phyloP scores from a whole-genome alignment of 2,113 vertebrate species.

The Prolemur simus region DNA sequence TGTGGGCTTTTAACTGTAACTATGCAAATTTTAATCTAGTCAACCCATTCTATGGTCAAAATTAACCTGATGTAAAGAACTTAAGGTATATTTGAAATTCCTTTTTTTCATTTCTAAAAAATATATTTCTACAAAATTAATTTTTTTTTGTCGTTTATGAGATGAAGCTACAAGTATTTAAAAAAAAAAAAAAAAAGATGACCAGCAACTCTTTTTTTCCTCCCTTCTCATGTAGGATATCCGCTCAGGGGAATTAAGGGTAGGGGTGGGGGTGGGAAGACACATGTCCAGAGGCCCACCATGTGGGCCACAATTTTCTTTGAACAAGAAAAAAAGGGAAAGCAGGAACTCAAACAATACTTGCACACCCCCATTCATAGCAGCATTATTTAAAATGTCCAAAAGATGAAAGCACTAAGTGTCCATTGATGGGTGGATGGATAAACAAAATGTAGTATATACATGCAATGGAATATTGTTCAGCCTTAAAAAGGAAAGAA shows the following conservation, averaged over 20 bases:
- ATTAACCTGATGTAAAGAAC: neutral
- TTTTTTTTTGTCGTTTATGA: neutral
- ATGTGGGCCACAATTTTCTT: neutral
- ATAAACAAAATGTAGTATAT: neutral
- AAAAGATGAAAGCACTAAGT: neutral
- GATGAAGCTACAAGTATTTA: neutral
- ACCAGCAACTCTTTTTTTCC: neutral
- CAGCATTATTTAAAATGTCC: neutral
- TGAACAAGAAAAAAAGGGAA: neutral
- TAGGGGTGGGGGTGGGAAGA: fast-evolving
- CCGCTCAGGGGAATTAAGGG: no score
- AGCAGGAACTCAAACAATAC: neutral
- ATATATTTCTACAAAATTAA: neutral
- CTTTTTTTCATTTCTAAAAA: neutral
- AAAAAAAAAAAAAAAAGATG: neutral
- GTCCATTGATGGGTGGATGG: neutral
- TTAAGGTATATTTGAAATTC: neutral
- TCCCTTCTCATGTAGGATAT: neutral
- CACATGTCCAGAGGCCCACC: neutral
- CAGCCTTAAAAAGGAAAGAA: neutral
- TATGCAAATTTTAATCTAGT: neutral
- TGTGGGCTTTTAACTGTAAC: neutral
- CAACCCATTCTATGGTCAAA: neutral
- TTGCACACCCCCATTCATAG: neutral
- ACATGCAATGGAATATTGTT: neutral